phyloP scores from a whole-genome alignment of 2,113 vertebrate species.

The Gymnarchus niloticus region DNA sequence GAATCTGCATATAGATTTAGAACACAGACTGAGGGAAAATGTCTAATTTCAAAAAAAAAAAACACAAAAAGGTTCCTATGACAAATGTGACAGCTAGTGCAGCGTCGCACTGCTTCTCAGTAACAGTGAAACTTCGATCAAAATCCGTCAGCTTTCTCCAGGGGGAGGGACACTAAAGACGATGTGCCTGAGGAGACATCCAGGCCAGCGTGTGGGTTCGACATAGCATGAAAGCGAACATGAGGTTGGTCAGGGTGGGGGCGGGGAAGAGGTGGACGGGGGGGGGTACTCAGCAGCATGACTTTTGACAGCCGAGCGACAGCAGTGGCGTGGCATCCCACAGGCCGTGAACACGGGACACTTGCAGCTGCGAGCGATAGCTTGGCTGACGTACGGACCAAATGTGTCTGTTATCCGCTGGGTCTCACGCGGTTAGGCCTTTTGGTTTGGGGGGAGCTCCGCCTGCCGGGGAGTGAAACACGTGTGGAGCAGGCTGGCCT shows the following conservation, averaged over 20 bases:
- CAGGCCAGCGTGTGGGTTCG: background rate
- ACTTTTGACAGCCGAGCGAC: background rate
- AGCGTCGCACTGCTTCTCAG: too few relatives aligned
- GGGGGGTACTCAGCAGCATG: background rate
- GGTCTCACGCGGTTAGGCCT: too few relatives aligned
- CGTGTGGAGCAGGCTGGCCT: too few relatives aligned
- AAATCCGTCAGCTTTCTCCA: background rate
- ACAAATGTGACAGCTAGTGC: too few relatives aligned
- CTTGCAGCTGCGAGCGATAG: background rate
- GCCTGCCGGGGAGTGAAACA: too few relatives aligned
- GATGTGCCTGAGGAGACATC: background rate
- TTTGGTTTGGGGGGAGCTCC: too few relatives aligned
- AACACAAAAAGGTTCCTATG: too few relatives aligned
- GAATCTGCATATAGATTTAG: background rate
- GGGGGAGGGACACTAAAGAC: background rate
- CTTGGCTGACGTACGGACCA: background rate
- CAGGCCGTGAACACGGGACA: background rate
- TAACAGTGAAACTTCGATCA: too few relatives aligned
- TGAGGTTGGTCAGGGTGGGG: background rate
- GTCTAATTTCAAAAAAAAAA: too few relatives aligned
- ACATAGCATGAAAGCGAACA: background rate
- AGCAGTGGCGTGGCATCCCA: background rate
- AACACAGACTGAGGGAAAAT: background rate
- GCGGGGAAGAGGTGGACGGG: background rate
- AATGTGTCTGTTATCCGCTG: too few relatives aligned